Base-by-base conservation (phyloP, 37 sponge, comb jelly and placozoan genomes). In the Geodia barretti region DNA sequence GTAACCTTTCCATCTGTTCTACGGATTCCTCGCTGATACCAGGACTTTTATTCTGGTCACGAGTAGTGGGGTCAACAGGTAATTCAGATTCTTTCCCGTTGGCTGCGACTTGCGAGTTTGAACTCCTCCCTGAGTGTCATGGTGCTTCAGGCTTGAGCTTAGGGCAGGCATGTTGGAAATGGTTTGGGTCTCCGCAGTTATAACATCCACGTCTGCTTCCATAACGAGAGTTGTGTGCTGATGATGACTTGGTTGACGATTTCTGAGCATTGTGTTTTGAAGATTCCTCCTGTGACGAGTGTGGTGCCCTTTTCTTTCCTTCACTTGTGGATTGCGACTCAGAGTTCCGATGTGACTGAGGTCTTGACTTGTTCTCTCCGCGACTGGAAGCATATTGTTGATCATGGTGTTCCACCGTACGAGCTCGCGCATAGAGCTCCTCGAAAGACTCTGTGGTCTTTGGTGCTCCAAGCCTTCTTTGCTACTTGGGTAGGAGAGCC, bases 391-490 rank as follows among this genome's bases (percentile, higher is more conserved):
- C n/a, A n/a, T n/a, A n/a, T 35, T 70, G 72, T n/a, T 43, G 74
- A 3, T 73, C 74, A 43, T 73, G 74, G 3, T 59, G 54, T 43
- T 73, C 74, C 9, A 73, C 3, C 3, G 59, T 28, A 30, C 74
- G 54, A 35, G 58, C 74, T 28, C 58, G 29, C 3, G 47, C 74
- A 43, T 43, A 73, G 8, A 73, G 74, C 8, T 73, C 74, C 31
- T 73, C 59, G 24, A 73, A 73, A 43, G 31, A 42, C 59, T 73
- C 74, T 3, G 26, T 28, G 21, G 74, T 43, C 24, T 73, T 73
- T 43, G 74, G 74, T 41, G 74, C 74, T 21, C 74, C 74, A 23
- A 73, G 74, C 35, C 24, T 73, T 7, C 58, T 14, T 73, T 73
- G 74, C 74, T 59, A 73, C 33, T 73, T 73, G 20, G 59, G 59